Base-by-base conservation (phyloP, 2,888 invertebrate species). In the Idaea aversata region DNA sequence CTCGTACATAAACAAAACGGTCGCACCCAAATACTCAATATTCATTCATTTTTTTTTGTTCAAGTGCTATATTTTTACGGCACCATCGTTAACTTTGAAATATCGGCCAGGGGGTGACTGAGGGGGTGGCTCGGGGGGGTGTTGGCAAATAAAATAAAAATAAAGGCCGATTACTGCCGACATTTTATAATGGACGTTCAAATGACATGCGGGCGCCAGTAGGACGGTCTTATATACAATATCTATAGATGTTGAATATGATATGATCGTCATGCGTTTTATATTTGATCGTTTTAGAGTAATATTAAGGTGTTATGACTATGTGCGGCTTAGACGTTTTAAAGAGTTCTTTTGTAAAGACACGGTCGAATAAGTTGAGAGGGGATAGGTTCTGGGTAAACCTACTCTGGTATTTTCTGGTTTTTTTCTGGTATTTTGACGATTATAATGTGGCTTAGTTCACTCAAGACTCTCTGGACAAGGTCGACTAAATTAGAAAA, bases 51-150 rank as follows among this genome's bases (percentile, higher is more conserved):
- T 78, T 25, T 25, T 25, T 81, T 86, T 88, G 47, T 85, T 85
- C 86, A 83, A 88, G 86, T 85, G 88, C 86, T 88, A 88, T 90
- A 90, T 89, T 91, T 88, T 91, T 90, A 91, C 85, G 82, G 84
- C 80, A 75, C 80, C 84, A 90, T 91, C 92, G 92, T 92, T 92
- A 91, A 91, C 88, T 91, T 91, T 90, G 91, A 91, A 91, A 91
- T 91, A 91, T 91, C 90, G 89, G 87, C 76, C 83, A 74, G 77
- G 81, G 75, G 75, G 76, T 71, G 71, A 67, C 71, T 70, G 70
- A 72, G 67, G 68, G 65, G 70, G 75, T 67, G 70, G 67, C 71
- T 76, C 78, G 85, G 83, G 78, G 78, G 85, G 83, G 78, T 83
- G 86, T 82, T 82, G 85, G 87, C 87, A 88, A 90, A 91, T 90